phyloP scores from a whole-genome alignment of 2,113 vertebrate genomes.

The Ranitomeya variabilis region DNA sequence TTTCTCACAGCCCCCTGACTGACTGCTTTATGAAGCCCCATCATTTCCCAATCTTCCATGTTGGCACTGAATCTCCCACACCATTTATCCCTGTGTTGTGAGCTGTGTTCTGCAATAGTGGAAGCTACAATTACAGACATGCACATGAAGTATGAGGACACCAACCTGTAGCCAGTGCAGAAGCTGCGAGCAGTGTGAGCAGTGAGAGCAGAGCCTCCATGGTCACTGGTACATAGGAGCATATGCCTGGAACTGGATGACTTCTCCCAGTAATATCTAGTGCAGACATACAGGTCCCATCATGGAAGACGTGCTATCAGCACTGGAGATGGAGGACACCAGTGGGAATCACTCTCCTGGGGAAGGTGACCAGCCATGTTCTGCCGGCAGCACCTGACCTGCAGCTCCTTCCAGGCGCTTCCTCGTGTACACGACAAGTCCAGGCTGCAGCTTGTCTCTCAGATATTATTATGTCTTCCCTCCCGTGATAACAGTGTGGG shows the following conservation, averaged over 20 bases:
- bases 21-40: too few species aligned
- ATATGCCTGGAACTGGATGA: too few species aligned
- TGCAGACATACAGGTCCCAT: neutral
- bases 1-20: too few species aligned
- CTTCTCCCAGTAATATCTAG: neutral
- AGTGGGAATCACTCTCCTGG: neutral
- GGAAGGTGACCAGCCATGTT: constrained; percentile 26
- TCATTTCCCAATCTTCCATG: too few species aligned
- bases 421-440: neutral
- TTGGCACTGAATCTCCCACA: too few species aligned
- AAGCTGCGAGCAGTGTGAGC: constrained; percentile 59
- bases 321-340: neutral
- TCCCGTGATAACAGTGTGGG: constrained; percentile 29
- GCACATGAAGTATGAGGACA: constrained; percentile 43
- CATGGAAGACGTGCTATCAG: neutral
- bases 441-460: neutral
- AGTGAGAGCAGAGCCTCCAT: constrained; percentile 65
- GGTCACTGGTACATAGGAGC: constrained; percentile 55
- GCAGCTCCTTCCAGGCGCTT: neutral
- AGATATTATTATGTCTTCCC: constrained; percentile 25
- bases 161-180: constrained; percentile 71
- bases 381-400: neutral
- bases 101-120: too few species aligned
- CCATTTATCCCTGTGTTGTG: too few species aligned
- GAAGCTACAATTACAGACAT: too few species aligned